Base-by-base conservation (phyloP, 2,888 invertebrate genomes). In the Erannis defoliaria region DNA sequence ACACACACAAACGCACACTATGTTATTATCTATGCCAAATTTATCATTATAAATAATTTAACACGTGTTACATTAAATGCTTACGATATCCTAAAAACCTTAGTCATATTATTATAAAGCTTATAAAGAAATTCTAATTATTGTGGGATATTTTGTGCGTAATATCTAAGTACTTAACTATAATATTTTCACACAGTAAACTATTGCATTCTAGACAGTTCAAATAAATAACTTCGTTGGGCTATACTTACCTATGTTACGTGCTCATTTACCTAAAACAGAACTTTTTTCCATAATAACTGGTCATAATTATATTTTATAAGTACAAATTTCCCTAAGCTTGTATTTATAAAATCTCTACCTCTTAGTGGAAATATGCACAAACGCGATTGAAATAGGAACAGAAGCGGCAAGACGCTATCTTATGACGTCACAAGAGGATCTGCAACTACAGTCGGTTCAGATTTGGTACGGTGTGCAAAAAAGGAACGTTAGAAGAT, bases 61-160 rank as follows among this genome's bases (percentile, higher is more conserved):
- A 10, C 26, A 45, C 10, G 29, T 29, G 42, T 29, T 46, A 31
- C 18, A 18, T 31, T 46, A 31, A 46, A 46, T 46, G 46, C 46
- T 31, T 31, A 31, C 16, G 5, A 19, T 18, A 16, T 29, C 1
- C 9, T 45, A 18, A 26, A n/a, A 18, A 9, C 21, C 33, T 8
- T 33, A 33, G 19, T 40, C 21, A 40, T 4, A 63, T n/a, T n/a
- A n/a, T n/a, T n/a, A n/a, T n/a, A 55, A 67, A 68, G 53, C 62
- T 53, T 70, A 74, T 64, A 49, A 66, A 65, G 72, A 68, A 68
- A 19, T 46, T 31, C 35, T 49, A 23, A 35, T 40, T 51, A 64
- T 66, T 69, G 59, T 72, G 68, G 70, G 71, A 74, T 74, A 76
- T 74, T 58, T 77, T 77, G 77, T 76, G 77, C 77, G 77, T 75